Conservation (phyloP, 2,888 invertebrate genomes). For the Lasioglossum villosulum region DNA sequence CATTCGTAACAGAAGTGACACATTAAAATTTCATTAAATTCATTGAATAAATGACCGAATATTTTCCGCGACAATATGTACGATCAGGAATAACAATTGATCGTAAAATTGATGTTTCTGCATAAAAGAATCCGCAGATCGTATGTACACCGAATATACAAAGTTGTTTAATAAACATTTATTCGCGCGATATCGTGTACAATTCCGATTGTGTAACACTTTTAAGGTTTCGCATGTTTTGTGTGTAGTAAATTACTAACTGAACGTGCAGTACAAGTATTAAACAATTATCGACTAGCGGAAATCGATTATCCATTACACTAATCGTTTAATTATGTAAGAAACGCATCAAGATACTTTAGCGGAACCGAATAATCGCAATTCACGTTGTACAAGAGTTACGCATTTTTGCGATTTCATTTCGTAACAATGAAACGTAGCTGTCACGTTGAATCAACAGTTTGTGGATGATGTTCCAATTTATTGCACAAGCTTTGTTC, state of each 20-base stretch:
- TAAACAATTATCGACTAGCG: slow-evolving; percentile 3
- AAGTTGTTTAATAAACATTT: not conserved
- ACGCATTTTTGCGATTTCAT: not conserved
- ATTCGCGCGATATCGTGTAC: not conserved
- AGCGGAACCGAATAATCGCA: not conserved
- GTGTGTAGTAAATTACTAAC: not conserved
- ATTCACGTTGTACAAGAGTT: not conserved
- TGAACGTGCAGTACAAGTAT: not conserved
- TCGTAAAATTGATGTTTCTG: not conserved
- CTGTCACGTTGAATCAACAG: not conserved
- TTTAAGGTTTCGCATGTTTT: not conserved
- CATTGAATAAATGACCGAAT: no score
- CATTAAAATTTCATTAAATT: no score
- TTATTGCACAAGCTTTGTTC: not conserved
- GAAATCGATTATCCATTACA: slow-evolving; percentile 23
- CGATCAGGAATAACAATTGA: not conserved
- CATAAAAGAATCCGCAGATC: not conserved
- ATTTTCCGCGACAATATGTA: no score
- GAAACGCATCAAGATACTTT: not conserved
- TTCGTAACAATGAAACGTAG: not conserved
- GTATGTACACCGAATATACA: no score
- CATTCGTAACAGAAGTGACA: no score
- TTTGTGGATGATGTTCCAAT: not conserved
- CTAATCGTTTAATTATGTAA: slow-evolving; percentile 32
- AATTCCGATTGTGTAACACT: not conserved